Evolutionary conservation across 2,113 vertebrate genomes (phyloP), one percentile per base, ranked within the genome.

Genomic region (Silurus asotus): DNA sequence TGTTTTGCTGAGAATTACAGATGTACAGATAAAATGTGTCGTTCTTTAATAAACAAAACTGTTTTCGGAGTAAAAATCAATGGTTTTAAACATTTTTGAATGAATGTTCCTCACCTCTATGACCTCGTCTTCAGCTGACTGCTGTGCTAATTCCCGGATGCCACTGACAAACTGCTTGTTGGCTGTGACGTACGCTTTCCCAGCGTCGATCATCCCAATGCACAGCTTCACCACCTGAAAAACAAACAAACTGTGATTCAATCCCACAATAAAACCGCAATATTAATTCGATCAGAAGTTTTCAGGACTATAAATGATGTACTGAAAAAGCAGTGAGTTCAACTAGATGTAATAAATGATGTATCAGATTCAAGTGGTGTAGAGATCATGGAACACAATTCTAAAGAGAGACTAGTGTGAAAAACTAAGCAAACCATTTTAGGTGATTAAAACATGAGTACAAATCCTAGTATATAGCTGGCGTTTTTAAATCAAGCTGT

Each of bases 131-230:
- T 96, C 97, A 92, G 95, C 94, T 51, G 98, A 99, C 93, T 98
- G 97, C 62, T 97, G 97, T 62, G 97, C 98, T 11, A 99, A 94
- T 91, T 99, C 98, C 87, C 95, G 94, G 91, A 99, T 97, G 64
- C 98, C 98, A 77, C 89, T 97, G 86, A 99, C 97, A 94, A 99
- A 99, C 90, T 98, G 98, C 90, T 96, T 99, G 95, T 99, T 99
- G 91, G 98, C 98, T 83, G 93, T 94, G 84, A 97, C 99, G 92
- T 99, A 99, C 3, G 96, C 97, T 93, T 99, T 99, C 67, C 98
- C 98, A 13, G 97, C 97, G 89, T 99, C 98, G 74, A 99, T 99
- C 98, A 99, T 99, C 9, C 94, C 96, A 88, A 99, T 99, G 83
- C 98, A 99, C 88, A 99, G 95, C 89, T 99, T 99, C 92, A 99